phyloP scores from a whole-genome alignment of 2,797 vertebrate species.

The Valencia hispanica region DNA sequence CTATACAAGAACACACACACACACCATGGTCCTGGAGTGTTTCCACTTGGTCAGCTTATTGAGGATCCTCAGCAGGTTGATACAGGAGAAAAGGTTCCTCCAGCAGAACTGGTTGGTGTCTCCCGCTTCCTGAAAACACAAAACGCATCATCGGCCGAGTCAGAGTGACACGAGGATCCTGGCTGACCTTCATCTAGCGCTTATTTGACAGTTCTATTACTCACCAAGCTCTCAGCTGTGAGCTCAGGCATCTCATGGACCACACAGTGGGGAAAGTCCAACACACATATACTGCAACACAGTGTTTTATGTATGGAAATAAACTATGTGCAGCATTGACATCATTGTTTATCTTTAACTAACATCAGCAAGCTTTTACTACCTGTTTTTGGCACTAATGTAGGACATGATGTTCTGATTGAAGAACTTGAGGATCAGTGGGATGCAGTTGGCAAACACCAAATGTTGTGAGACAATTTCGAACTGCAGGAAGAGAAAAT shows the following conservation, averaged over 20 bases:
- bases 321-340: background rate
- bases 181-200: background rate
- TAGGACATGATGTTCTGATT: slow-evolving; percentile 99
- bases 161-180: background rate
- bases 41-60: slow-evolving; percentile 99
- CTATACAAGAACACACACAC: slow-evolving; percentile 40
- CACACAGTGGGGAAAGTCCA: slow-evolving; percentile 92
- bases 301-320: background rate
- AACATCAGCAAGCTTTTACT: slow-evolving; percentile 8
- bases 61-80: slow-evolving; percentile 92
- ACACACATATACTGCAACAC: slow-evolving; percentile 85
- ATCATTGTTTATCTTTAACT: background rate
- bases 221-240: slow-evolving; percentile 95
- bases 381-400: slow-evolving; percentile 99
- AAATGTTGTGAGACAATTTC: slow-evolving; percentile 96
- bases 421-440: slow-evolving; percentile 98
- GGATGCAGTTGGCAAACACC: slow-evolving; percentile 99
- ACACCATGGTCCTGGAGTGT: slow-evolving; percentile 96
- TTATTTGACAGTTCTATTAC: slow-evolving; percentile 34
- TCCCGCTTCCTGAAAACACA: slow-evolving; percentile 87
- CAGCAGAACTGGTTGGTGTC: slow-evolving; percentile 96
- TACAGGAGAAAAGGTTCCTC: slow-evolving; percentile 96
- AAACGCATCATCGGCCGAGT: background rate
- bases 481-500: slow-evolving; percentile 81
- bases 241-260: slow-evolving; percentile 94